Conservation (phyloP, 2,888 invertebrate genomes). For the Octodonta nipae region DNA sequence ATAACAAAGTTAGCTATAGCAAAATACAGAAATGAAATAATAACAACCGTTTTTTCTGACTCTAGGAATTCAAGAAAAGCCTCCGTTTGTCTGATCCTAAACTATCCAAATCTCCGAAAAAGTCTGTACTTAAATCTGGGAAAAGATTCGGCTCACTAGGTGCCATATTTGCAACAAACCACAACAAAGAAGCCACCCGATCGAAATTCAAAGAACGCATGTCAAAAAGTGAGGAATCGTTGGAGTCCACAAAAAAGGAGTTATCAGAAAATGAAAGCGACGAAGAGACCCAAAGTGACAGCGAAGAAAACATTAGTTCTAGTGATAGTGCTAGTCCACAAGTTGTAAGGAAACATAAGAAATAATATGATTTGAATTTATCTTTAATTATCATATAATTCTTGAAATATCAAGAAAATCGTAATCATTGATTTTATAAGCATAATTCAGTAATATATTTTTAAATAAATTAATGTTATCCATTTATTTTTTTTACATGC, state of each 20-base stretch:
- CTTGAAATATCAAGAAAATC: no score
- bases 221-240: slow-evolving; percentile 29
- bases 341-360: no score
- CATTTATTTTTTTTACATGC: no score
- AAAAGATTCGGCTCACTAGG: slow-evolving; percentile 30
- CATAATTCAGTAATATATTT: no score
- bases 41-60: slow-evolving; percentile 3
- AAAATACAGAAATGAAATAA: neutral
- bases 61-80: slow-evolving; percentile 51
- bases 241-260: slow-evolving; percentile 25
- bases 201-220: slow-evolving; percentile 12
- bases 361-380: no score
- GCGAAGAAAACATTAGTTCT: slow-evolving; percentile 7
- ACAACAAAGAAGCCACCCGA: slow-evolving; percentile 18
- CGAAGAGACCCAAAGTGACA: slow-evolving; percentile 15
- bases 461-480: no score
- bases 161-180: slow-evolving; percentile 24
- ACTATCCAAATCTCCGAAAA: slow-evolving; percentile 18
- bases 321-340: no score
- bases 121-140: slow-evolving; percentile 23
- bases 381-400: no score
- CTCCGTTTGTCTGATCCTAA: slow-evolving; percentile 44
- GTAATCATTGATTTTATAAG: no score
- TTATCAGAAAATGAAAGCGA: slow-evolving; percentile 15
- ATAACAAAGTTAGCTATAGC: neutral